Evolutionary conservation across 2,888 invertebrate genomes (phyloP).

Genomic region (Apamea crenata): DNA sequence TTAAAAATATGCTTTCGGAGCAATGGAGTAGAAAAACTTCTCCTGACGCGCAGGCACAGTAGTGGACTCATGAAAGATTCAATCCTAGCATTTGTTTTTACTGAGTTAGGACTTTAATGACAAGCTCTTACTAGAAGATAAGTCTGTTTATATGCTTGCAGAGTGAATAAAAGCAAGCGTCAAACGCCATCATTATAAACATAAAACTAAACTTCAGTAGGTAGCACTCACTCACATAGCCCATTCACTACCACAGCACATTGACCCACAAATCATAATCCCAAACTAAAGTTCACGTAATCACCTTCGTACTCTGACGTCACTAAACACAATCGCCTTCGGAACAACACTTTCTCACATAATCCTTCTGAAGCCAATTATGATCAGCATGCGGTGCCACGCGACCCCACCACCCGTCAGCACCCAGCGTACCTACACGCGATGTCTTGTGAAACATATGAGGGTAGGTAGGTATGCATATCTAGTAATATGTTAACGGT

Average conservation of each 20-base stretch:
- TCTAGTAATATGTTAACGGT: constrained; percentile 44
- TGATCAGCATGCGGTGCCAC: constrained; percentile 67
- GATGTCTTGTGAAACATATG: constrained; percentile 63
- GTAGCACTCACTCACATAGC: neutral
- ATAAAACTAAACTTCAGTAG: neutral
- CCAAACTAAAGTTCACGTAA: constrained; percentile 63
- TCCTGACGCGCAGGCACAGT: no score
- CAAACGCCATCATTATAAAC: neutral
- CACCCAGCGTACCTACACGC: constrained; percentile 56
- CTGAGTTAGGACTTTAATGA: neutral
- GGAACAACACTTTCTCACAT: constrained; percentile 72
- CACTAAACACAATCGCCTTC: constrained; percentile 67
- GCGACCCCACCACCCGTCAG: constrained; percentile 66
- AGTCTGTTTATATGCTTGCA: neutral
- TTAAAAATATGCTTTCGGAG: neutral
- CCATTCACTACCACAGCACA: constrained; percentile 39
- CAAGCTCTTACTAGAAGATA: neutral
- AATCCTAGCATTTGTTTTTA: neutral
- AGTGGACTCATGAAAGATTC: neutral
- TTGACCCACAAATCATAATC: constrained; percentile 46
- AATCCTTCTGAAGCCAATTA: constrained; percentile 75
- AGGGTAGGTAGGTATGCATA: constrained; percentile 45
- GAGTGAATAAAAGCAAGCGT: neutral
- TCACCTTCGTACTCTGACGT: constrained; percentile 65
- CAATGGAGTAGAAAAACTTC: neutral